Evolutionary conservation across 2,113 vertebrate species (phyloP).

Genomic region (Anolis sagrei): DNA sequence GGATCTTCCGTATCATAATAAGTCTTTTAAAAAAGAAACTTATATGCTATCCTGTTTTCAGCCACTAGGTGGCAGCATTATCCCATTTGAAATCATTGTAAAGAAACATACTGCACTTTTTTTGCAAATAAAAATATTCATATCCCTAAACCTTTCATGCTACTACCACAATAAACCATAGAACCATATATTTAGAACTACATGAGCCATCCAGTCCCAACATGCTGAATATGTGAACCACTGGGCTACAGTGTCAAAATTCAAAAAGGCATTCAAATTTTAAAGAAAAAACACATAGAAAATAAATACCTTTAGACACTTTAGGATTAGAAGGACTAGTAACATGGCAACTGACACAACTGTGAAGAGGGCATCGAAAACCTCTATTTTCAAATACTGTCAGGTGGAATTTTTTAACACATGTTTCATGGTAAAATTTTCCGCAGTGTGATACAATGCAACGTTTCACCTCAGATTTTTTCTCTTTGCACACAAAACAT

Average conservation of each 20-base stretch:
- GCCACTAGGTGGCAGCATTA: too few relatives aligned
- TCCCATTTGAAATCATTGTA: too few relatives aligned
- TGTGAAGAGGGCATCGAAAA: conserved; percentile 95
- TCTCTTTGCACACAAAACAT: conserved; percentile 93
- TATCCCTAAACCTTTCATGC: too few relatives aligned
- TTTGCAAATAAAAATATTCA: too few relatives aligned
- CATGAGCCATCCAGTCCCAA: too few relatives aligned
- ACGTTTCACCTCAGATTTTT: conserved; percentile 84
- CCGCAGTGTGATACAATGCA: conserved; percentile 92
- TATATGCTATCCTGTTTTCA: too few relatives aligned
- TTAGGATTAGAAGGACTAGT: conserved; percentile 84
- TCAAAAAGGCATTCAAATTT: too few relatives aligned
- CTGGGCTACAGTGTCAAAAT: background rate
- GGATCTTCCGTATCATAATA: too few relatives aligned
- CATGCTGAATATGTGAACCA: background rate
- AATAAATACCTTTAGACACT: conserved; percentile 86
- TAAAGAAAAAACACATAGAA: background rate
- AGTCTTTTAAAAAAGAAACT: too few relatives aligned
- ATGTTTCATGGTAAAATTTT: conserved; percentile 95
- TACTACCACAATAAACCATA: too few relatives aligned
- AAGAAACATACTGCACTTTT: too few relatives aligned
- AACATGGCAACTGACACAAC: conserved; percentile 91
- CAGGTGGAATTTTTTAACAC: conserved; percentile 85
- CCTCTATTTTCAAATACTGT: conserved; percentile 92
- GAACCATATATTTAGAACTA: too few relatives aligned